Percentiles rank a stretch among this genome's conserved stretches.
phyloP scores from a whole-genome alignment of 2,797 vertebrate species.

The Sebastes miniatus region DNA sequence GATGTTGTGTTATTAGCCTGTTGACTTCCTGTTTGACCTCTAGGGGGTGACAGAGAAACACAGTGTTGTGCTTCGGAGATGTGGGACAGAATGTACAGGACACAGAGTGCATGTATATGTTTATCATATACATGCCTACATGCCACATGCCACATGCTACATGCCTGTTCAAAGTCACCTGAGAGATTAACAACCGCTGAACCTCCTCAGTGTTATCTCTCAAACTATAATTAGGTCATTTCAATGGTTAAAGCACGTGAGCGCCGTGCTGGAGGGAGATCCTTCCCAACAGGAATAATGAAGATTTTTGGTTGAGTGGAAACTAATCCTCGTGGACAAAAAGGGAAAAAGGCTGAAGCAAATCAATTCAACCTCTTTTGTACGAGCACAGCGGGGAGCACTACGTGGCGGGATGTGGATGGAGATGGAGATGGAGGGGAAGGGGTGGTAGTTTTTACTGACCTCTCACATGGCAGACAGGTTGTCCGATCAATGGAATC shows the following conservation, averaged over 20 bases:
- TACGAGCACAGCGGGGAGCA: background rate
- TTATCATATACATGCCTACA: background rate
- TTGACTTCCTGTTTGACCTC: conserved; percentile 14
- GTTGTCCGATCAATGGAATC: background rate
- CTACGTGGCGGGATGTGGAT: rapidly evolving
- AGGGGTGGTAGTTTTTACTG: background rate
- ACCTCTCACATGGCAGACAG: background rate
- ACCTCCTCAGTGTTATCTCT: background rate
- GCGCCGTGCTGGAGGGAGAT: background rate
- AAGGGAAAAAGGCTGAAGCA: background rate
- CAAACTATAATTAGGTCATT: background rate
- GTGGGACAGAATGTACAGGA: conserved; percentile 73
- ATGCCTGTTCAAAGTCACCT: conserved; percentile 1
- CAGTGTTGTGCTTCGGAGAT: background rate
- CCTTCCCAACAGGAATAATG: background rate
- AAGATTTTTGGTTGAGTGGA: background rate
- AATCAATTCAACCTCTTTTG: background rate
- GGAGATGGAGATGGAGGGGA: background rate
- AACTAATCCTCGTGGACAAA: background rate
- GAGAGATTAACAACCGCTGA: background rate
- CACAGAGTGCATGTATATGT: conserved; percentile 27
- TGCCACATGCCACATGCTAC: background rate
- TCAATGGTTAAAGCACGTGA: background rate
- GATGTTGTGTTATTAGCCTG: background rate
- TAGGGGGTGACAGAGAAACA: conserved; percentile 36